phyloP scores from a whole-genome alignment of 2,113 vertebrate species.

The Leiothrix lutea region DNA sequence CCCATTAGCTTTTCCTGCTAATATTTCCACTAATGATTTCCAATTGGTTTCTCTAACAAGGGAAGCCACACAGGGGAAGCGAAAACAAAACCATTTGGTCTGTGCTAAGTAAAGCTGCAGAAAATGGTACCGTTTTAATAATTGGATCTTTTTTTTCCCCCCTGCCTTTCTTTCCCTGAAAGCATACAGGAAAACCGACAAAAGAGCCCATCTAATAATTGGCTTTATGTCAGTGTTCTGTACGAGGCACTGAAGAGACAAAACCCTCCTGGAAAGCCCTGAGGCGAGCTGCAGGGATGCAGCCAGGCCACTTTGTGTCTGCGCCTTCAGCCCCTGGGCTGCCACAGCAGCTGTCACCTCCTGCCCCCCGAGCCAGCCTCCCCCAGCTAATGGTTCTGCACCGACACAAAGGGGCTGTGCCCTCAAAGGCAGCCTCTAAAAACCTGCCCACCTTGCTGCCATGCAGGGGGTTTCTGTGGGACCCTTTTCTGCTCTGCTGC shows the following conservation, averaged over 20 bases:
- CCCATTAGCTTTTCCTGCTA: neutral
- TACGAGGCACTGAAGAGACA: neutral
- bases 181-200: neutral
- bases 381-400: neutral
- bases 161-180: neutral
- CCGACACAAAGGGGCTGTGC: neutral
- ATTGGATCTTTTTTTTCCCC: neutral
- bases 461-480: neutral
- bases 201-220: neutral
- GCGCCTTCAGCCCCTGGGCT: neutral
- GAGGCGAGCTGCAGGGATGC: neutral
- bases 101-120: neutral
- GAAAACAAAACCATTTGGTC: neutral
- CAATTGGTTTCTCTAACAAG: conserved; percentile 2
- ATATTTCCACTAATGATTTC: conserved; percentile 44
- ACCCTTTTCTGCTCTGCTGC: neutral
- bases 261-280: neutral
- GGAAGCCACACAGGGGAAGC: neutral
- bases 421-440: neutral
- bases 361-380: neutral
- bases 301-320: neutral
- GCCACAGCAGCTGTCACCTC: conserved; percentile 39
- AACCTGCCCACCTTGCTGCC: neutral
- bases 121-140: neutral
- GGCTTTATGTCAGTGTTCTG: neutral